Evolutionary conservation across 2,113 vertebrate genomes (phyloP).

Genomic region (Delphinapterus leucas): DNA sequence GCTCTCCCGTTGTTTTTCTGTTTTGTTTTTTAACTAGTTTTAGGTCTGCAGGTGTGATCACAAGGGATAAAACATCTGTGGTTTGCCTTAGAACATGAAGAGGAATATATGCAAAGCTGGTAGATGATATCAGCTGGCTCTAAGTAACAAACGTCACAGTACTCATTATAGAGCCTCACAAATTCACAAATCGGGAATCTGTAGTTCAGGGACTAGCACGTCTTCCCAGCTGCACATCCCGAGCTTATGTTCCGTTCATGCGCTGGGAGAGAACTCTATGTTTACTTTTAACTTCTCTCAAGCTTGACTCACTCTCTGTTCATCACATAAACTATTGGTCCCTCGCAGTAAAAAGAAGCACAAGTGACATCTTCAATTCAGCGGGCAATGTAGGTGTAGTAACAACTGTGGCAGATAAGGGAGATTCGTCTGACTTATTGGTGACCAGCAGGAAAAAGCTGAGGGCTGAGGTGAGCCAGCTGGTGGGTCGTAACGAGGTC

Average conservation of each 20-base stretch:
- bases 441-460: neutral
- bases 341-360: neutral
- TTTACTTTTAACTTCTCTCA: constrained; percentile 49
- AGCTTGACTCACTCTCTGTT: neutral
- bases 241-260: constrained; percentile 44
- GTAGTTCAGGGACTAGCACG: constrained; percentile 57
- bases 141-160: constrained; percentile 60
- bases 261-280: constrained; percentile 34
- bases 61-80: constrained; percentile 78
- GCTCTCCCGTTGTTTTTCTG: constrained; percentile 1
- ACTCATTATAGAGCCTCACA: constrained; percentile 67
- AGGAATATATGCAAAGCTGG: constrained; percentile 64
- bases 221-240: constrained; percentile 71
- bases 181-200: constrained; percentile 76
- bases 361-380: neutral
- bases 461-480: constrained; percentile 10
- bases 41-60: constrained; percentile 80
- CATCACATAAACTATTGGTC: constrained; percentile 15
- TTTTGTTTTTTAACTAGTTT: constrained; percentile 63
- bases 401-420: neutral
- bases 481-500: neutral
- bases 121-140: constrained; percentile 76
- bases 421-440: neutral
- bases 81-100: constrained; percentile 68
- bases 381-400: neutral